phyloP scores from a whole-genome alignment of 2,888 invertebrate genomes.

The Agrenia bidenticulata region DNA sequence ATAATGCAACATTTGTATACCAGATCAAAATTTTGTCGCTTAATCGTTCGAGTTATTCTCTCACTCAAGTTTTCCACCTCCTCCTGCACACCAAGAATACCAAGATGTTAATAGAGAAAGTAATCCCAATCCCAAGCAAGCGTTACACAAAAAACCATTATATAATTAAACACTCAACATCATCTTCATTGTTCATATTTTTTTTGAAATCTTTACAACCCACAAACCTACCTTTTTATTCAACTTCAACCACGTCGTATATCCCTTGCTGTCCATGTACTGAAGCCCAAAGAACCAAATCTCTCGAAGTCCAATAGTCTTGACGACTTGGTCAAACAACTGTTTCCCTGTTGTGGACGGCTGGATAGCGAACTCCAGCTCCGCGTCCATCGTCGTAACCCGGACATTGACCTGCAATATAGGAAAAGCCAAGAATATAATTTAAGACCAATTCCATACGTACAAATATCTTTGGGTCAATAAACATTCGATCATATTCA shows the following conservation, averaged over 20 bases:
- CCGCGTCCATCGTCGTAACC: slow-evolving; percentile 99
- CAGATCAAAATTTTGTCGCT: slow-evolving; percentile 9
- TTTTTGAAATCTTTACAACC: neutral
- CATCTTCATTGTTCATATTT: neutral
- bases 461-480: too few relatives aligned
- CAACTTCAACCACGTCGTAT: slow-evolving; percentile 97
- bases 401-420: slow-evolving; percentile 88
- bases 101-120: neutral
- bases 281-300: slow-evolving; percentile 99
- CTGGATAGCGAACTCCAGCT: slow-evolving; percentile 99
- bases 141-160: slow-evolving; percentile 14
- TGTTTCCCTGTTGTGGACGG: slow-evolving; percentile 99
- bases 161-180: neutral
- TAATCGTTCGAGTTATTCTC: slow-evolving; percentile 39
- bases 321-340: slow-evolving; percentile 99
- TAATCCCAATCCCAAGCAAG: slow-evolving; percentile 17
- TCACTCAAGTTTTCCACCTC: slow-evolving; percentile 46
- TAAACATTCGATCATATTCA: too few relatives aligned
- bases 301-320: slow-evolving; percentile 97
- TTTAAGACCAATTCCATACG: too few relatives aligned
- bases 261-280: slow-evolving; percentile 97
- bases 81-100: slow-evolving; percentile 26
- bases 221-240: slow-evolving; percentile 87
- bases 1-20: too few relatives aligned
- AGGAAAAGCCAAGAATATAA: too few relatives aligned